Conservation (phyloP, 2,797 vertebrate species). For the Intellagama lesueurii region DNA sequence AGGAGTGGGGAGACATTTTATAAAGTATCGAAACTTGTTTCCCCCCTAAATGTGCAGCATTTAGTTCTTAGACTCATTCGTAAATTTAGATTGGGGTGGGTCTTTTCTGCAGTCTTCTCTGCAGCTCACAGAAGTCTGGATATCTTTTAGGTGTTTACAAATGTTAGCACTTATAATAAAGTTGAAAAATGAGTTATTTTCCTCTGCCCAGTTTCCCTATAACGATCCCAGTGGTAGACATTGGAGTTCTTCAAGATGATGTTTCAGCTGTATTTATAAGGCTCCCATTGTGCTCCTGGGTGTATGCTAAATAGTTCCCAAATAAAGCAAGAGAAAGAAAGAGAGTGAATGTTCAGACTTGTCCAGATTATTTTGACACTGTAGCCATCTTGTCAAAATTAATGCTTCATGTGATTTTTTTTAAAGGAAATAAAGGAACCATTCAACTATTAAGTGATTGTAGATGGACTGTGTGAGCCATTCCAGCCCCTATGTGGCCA, state of each 20-base stretch:
- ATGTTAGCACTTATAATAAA: slow-evolving; percentile 42
- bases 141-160: slow-evolving; percentile 48
- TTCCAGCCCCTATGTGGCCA: too few relatives aligned
- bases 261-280: background rate
- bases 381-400: slow-evolving; percentile 23
- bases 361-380: slow-evolving; percentile 23
- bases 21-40: slow-evolving; percentile 67
- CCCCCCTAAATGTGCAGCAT: slow-evolving; percentile 47
- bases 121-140: slow-evolving; percentile 43
- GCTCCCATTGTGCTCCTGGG: slow-evolving; percentile 30
- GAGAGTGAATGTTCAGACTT: slow-evolving; percentile 37
- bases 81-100: slow-evolving; percentile 49
- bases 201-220: background rate
- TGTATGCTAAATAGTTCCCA: slow-evolving; percentile 14
- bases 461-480: background rate
- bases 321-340: slow-evolving; percentile 15
- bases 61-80: slow-evolving; percentile 63
- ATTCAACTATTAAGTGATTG: background rate
- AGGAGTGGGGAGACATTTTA: slow-evolving; percentile 52
- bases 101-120: slow-evolving; percentile 46
- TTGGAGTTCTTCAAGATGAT: slow-evolving; percentile 25
- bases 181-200: slow-evolving; percentile 17
- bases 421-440: too few relatives aligned
- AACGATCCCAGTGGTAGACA: slow-evolving; percentile 23
- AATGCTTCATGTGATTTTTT: background rate